Conservation (phyloP, 2,888 invertebrate genomes). For the Drosophila sordidapex region DNA sequence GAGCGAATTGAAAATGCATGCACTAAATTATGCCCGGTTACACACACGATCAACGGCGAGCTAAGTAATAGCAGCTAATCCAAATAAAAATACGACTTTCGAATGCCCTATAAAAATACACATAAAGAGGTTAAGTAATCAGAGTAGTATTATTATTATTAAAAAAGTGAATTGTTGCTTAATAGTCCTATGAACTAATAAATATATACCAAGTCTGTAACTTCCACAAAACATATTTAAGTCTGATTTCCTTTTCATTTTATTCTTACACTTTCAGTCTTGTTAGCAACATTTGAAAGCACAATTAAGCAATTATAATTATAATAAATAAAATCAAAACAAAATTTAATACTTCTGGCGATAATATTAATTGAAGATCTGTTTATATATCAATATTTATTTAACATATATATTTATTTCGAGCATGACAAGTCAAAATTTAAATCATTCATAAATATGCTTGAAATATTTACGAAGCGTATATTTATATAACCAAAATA, state of each 20-base stretch:
- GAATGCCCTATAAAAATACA: conserved; percentile 18
- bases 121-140: background rate
- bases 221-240: background rate
- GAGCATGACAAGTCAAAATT: no score
- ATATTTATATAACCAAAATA: background rate
- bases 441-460: no score
- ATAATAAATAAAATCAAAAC: background rate
- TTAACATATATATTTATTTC: no score
- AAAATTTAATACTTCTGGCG: background rate
- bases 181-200: no score
- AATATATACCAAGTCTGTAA: no score
- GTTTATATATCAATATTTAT: no score
- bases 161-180: background rate
- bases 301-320: background rate
- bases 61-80: conserved; percentile 43
- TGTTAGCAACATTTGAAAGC: background rate
- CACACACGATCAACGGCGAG: conserved; percentile 27
- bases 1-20: conserved; percentile 38
- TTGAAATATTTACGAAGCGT: no score
- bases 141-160: background rate
- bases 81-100: conserved; percentile 26
- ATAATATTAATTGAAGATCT: no score
- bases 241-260: background rate
- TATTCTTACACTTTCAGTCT: background rate
- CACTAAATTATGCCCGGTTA: conserved; percentile 37